phyloP scores from a whole-genome alignment of 2,888 invertebrate genomes.

The Falcaria lacertinaria region DNA sequence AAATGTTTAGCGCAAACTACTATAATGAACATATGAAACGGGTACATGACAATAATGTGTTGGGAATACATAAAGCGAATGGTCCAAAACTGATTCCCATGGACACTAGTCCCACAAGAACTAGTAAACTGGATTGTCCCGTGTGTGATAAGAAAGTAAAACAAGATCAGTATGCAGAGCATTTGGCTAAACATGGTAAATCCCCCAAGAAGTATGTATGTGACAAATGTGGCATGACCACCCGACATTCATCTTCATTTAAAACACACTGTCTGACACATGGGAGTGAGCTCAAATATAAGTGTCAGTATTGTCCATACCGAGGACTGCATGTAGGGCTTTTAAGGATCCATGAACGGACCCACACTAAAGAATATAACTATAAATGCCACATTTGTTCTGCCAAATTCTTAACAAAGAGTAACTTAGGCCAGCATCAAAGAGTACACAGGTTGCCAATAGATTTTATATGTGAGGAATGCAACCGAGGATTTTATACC shows the following conservation, averaged over 20 bases:
- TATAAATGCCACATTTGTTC: conserved; percentile 38
- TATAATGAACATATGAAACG: conserved; percentile 20
- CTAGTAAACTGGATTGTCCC: conserved; percentile 17
- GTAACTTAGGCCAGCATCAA: conserved; percentile 36
- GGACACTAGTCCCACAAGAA: background rate
- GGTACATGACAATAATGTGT: conserved; percentile 12
- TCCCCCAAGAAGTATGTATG: conserved; percentile 27
- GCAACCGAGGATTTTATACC: conserved; percentile 22
- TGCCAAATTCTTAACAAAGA: conserved; percentile 36
- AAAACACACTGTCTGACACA: conserved; percentile 35
- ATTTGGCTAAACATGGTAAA: conserved; percentile 23
- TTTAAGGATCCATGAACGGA: conserved; percentile 37
- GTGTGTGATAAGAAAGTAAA: conserved; percentile 22
- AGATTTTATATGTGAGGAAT: conserved; percentile 22
- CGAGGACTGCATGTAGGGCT: conserved; percentile 32
- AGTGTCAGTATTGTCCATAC: conserved; percentile 44
- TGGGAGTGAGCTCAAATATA: conserved; percentile 30
- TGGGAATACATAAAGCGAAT: too few species aligned
- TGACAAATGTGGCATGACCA: conserved; percentile 39
- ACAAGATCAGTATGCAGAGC: conserved; percentile 21
- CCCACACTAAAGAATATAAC: conserved; percentile 38
- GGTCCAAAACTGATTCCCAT: background rate
- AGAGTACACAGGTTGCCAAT: conserved; percentile 19
- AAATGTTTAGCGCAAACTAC: conserved; percentile 16
- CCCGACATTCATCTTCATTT: conserved; percentile 28